Percentiles rank a stretch among this genome's conserved stretches.
Conservation (phyloP, 1,140 invertebrate species). For the Camponotus pennsylvanicus region DNA sequence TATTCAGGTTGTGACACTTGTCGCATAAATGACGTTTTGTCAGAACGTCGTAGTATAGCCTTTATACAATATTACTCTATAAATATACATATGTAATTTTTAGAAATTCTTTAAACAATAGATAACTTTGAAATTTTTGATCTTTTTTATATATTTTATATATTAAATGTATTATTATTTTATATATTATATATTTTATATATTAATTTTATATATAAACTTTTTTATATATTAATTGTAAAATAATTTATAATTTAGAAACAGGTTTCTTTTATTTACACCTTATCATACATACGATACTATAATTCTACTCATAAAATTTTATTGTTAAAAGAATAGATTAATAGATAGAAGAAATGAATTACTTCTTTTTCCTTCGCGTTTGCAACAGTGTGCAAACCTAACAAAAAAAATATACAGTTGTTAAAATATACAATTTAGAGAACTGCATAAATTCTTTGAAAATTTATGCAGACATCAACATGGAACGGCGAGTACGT, state of each 20-base stretch:
- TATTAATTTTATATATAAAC: not conserved
- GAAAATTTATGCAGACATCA: not conserved
- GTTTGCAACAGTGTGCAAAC: not conserved
- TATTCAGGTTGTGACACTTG: slow-evolving; percentile 10
- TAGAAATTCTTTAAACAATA: not conserved
- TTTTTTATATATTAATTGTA: not conserved
- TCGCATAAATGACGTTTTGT: slow-evolving; percentile 16
- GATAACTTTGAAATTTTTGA: not conserved
- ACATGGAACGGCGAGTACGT: not conserved
- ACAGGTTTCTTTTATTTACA: not conserved
- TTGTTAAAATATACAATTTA: not conserved
- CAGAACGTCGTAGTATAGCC: too few species aligned
- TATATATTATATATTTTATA: not conserved
- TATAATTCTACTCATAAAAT: not conserved
- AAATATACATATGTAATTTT: not conserved
- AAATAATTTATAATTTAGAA: slow-evolving; percentile 15
- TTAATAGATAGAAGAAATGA: not conserved
- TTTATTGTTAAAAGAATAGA: slow-evolving; percentile 8
- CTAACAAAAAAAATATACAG: not conserved
- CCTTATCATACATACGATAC: not conserved
- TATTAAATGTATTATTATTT: too few species aligned
- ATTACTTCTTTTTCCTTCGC: not conserved
- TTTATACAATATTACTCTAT: not conserved
- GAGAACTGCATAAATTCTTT: slow-evolving; percentile 19
- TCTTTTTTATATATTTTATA: not conserved